Base-by-base conservation (phyloP, 2,113 vertebrate species). In the Thunnus thynnus region DNA sequence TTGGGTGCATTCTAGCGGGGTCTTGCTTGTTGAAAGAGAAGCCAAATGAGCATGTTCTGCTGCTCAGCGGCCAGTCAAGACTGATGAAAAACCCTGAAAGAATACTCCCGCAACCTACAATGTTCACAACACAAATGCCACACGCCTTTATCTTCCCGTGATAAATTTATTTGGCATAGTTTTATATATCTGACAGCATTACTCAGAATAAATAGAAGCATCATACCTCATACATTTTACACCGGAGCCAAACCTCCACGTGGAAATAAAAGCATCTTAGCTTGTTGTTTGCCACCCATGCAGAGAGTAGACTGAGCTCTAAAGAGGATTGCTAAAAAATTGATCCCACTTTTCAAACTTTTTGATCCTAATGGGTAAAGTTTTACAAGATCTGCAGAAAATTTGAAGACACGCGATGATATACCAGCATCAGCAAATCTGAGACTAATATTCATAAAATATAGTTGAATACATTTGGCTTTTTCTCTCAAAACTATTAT, bases 61-160 rank as follows among this genome's bases (percentile, higher is more conserved):
- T 61, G 61, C 55, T 75, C 25, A 30, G 61, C 41, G 57, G 47
- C 13, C 48, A 48, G 47, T 51, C 44, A 41, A 41, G 67, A 76
- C 78, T 85, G 78, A 92, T 80, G 83, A 81, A 90, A 86, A 25
- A 47, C n/a, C 60, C 44, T 74, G 86, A 79, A 87, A 87, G 72
- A 84, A 70, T 25, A 13, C 32, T 51, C 27, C 32, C 0, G 57
- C 71, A 61, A 51, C 86, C 74, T 52, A 46, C 56, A 32, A 60
- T 67, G 27, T 61, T 72, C 55, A 46, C 69, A 30, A 48, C 51
- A 78, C 68, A 75, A 86, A 71, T 25, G 56, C 69, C 47, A 16
- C 55, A 54, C n/a, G 58, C 54, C 65, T 86, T 85, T 80, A 74
- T 77, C 50, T n/a, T 17, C 10, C 52, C n/a, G 10, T 72, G 72